Base-by-base conservation (phyloP, 2,797 vertebrate species). In the Chloroceryle amazona region DNA sequence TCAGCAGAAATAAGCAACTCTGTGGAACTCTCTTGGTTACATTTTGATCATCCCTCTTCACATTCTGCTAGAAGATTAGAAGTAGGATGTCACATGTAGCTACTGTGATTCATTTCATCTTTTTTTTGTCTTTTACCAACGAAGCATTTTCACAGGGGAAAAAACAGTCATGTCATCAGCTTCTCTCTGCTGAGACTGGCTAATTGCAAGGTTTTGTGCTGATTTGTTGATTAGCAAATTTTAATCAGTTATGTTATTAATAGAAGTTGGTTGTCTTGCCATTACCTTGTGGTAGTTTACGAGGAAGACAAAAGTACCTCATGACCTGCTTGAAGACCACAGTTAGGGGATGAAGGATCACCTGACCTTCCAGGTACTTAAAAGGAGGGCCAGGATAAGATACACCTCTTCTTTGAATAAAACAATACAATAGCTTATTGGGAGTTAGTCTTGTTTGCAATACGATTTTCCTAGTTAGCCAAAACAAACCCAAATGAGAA, bases 381-480 rank as follows among this genome's bases (percentile, higher is more conserved):
- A 97, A 97, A 41, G 96, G 91, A 67, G 90, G 84, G 71, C 80
- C 73, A 81, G 92, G 98, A 74, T 94, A 88, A 63, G 94, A 97
- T 65, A 97, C 93, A 68, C 75, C 94, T 98, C 87, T n/a, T 66
- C 52, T 55, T 37, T 72, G 16, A 72, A 51, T 46, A 68, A 89
- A 92, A 25, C 8, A 65, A 19, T 7, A 46, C 9, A 15, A 1
- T n/a, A 47, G 78, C 76, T 71, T 60, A 47, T 26, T 47, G n/a
- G 26, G 58, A 83, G 9, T 46, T 91, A 63, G 66, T 79, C 22
- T 51, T 81, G 28, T 47, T 71, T 82, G 73, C 74, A 52, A 78
- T 14, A 8, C 7, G 28, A 47, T 78, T 82, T 87, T 83, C n/a
- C 80, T 13, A 49, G 35, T 58, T 58, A 44, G 39, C 65, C 92